Base-by-base conservation (phyloP, 1,140 invertebrate genomes). In the Teleopsis dalmanni region DNA sequence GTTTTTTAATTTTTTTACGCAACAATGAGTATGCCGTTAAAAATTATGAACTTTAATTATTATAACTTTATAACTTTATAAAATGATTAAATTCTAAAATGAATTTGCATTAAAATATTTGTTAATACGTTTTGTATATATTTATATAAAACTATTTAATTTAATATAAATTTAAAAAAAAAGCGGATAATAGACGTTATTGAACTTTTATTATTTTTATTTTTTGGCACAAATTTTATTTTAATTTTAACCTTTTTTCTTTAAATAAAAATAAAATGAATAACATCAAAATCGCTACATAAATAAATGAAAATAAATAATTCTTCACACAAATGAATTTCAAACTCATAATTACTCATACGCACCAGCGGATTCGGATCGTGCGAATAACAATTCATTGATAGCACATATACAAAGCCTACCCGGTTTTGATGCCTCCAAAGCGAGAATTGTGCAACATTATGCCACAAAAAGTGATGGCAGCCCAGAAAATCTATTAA, bases 371-470 rank as follows among this genome's bases (percentile, higher is more conserved):
- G 67, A 70, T 57, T 70, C 66, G 60, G 67, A 70, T 65, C 60
- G 54, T 44, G 67, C 67, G 50, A 79, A 79, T 73, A 79, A 76
- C 74, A 79, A 77, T 74, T 79, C 76, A 55, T 73, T 80, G 70
- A 76, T 81, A 71, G 77, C 78, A 60, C 76, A 80, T 70, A 75
- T 82, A 71, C 73, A 78, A 73, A 77, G 78, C 71, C 72, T 80
- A 57, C 76, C 76, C 49, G 75, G 79, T 69, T 77, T 79, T 72
- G 77, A 79, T 75, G 75, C 78, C 54, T 72, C 78, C 65, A 79
- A 79, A 73, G 76, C 78, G 65, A 76, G 79, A 57, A 76, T 80
- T 50, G 78, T 81, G 60, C 78, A 80, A 70, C 77, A 79, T 58
- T 79, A 81, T 72, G 61, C 65, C 16, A 74, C 75, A 71, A 73